A percentile compares a stretch with the other conserved stretches of the same genome.
Conservation (phyloP, 2,113 vertebrate species). For the Machaerirhynchus nigripectus region DNA sequence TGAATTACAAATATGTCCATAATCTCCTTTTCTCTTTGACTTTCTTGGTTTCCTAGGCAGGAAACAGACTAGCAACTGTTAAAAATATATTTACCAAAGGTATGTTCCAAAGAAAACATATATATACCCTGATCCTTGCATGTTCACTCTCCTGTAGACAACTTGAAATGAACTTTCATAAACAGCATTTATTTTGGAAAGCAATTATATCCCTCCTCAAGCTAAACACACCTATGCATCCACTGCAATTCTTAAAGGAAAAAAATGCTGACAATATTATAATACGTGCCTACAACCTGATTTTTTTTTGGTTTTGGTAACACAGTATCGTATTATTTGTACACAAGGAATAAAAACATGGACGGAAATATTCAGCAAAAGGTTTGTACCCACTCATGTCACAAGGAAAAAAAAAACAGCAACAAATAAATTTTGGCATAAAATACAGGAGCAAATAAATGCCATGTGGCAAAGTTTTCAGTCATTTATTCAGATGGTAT, state of each 20-base stretch:
- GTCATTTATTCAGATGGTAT: background rate
- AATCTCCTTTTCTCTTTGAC: background rate
- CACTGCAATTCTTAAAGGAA: background rate
- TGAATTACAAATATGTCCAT: background rate
- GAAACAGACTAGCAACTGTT: background rate
- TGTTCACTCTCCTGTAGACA: background rate
- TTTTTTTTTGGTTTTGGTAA: background rate
- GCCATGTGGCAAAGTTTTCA: background rate
- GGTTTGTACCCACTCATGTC: background rate
- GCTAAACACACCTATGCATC: background rate
- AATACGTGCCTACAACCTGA: background rate
- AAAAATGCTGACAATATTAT: background rate
- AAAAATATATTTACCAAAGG: conserved; percentile 4
- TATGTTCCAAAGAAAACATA: background rate
- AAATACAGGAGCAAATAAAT: background rate
- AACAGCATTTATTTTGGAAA: background rate
- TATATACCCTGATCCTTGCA: background rate
- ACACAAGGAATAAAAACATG: background rate
- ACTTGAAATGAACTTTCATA: background rate
- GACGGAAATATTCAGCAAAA: background rate
- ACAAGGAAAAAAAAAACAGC: background rate
- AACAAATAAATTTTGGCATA: background rate
- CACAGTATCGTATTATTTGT: background rate
- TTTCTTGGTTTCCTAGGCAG: background rate
- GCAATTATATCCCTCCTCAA: background rate